A percentile compares a stretch with the other conserved stretches of the same genome.
Conservation (phyloP, 2,888 invertebrate species). For the Therioaphis trifolii region DNA sequence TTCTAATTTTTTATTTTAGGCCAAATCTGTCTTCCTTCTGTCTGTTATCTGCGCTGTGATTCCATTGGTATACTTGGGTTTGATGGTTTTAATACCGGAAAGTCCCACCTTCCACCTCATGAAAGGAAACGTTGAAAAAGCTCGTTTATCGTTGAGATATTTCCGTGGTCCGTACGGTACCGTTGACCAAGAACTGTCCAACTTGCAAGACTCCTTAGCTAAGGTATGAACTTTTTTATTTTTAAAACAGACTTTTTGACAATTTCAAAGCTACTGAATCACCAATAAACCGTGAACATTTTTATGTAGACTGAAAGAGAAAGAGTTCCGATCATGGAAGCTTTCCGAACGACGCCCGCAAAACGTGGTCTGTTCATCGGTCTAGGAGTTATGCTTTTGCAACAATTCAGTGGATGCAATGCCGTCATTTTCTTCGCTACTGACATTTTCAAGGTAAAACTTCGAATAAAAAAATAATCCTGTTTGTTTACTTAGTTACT, state of each 20-base stretch:
- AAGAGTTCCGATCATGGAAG: constrained; percentile 72
- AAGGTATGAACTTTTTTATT: constrained; percentile 62
- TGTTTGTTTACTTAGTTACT: background rate
- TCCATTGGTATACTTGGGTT: constrained; percentile 77
- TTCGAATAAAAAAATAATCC: background rate
- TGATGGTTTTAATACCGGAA: constrained; percentile 89
- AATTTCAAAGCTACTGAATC: too few species aligned
- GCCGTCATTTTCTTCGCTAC: constrained; percentile 85
- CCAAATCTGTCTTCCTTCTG: constrained; percentile 72
- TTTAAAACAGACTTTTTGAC: too few species aligned
- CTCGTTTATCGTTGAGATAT: constrained; percentile 77
- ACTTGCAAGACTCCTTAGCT: constrained; percentile 72
- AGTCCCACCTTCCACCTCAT: constrained; percentile 80
- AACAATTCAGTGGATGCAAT: constrained; percentile 87
- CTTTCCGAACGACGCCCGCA: constrained; percentile 75
- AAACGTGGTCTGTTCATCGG: constrained; percentile 78
- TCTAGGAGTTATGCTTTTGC: constrained; percentile 87
- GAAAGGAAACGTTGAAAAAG: constrained; percentile 71
- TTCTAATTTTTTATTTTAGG: constrained; percentile 63
- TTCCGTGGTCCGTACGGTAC: constrained; percentile 81
- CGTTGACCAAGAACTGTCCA: constrained; percentile 75
- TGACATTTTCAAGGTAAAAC: constrained; percentile 75
- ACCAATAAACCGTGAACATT: too few species aligned
- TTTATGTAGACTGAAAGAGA: constrained; percentile 66
- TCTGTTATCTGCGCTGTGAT: constrained; percentile 77